Base-by-base conservation (phyloP, 1,140 invertebrate genomes). In the Pogonomyrmex californicus region DNA sequence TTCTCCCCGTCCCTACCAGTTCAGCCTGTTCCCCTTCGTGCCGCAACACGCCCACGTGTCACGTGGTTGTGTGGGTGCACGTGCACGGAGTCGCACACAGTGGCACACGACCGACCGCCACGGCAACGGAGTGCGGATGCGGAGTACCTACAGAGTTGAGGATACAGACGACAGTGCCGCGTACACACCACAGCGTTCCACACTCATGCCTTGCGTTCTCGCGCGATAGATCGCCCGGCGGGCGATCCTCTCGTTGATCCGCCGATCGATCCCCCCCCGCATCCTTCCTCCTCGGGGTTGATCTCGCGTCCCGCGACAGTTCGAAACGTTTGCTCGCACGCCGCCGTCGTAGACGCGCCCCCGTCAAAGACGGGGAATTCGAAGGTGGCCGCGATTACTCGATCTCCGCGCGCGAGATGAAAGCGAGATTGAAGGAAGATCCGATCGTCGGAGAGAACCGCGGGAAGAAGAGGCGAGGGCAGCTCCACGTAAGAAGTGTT, bases 111-210 rank as follows among this genome's bases (percentile, higher is more conserved):
- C 36, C 38, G 73, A 56, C 77, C 44, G 65, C 33, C 49, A 38
- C 60, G 33, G 63, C 14, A 85, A 88, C 86, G 76, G 85, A 92
- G 91, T 90, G 88, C 86, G 91, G 90, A 93, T 91, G 90, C 87
- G 88, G 87, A 90, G 91, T 88, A 88, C 85, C 88, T 88, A 91
- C 86, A 86, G 85, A 90, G 89, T 87, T 63, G 86, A 90, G 88
- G 90, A 87, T 90, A 92, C 90, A 76, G 87, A 89, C 91, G 92
- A 93, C 92, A 93, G 92, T 93, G 86, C 92, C 92, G 92, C 88
- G 91, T 92, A 92, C 90, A 92, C 92, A 92, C 91, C 89, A 92
- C 90, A 89, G 63, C 92, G 92, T 91, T 93, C 89, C 91, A 87
- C 92, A 92, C 90, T 92, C 88, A 88, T 90, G 86, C 89, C 87